Evolutionary conservation across 2,888 invertebrate species (phyloP).

Genomic region (Melikaiella ostensackeni): DNA sequence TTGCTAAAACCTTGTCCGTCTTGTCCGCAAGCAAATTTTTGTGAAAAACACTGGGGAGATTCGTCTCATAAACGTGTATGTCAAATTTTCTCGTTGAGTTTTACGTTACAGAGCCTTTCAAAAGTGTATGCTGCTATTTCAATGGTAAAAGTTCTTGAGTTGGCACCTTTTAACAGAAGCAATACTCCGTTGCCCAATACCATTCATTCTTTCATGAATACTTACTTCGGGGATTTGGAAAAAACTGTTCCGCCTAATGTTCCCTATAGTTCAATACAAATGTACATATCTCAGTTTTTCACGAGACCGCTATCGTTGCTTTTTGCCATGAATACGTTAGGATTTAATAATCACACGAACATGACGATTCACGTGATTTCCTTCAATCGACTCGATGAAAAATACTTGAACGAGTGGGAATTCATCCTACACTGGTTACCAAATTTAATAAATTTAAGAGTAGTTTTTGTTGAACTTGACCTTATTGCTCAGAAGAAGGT

Average conservation of each 20-base stretch:
- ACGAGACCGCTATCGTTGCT: constrained; percentile 66
- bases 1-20: constrained; percentile 60
- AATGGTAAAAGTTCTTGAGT: constrained; percentile 38
- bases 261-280: constrained; percentile 40
- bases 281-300: constrained; percentile 59
- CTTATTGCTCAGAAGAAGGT: constrained; percentile 43
- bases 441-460: constrained; percentile 52
- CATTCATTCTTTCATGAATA: constrained; percentile 60
- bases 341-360: constrained; percentile 27
- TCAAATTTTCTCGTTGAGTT: constrained; percentile 33
- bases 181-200: constrained; percentile 57
- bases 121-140: not conserved
- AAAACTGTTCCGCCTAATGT: not conserved
- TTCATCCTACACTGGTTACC: constrained; percentile 68
- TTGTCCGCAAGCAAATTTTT: constrained; percentile 67
- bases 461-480: constrained; percentile 70
- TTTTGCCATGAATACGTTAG: constrained; percentile 58
- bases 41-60: constrained; percentile 56
- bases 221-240: constrained; percentile 51
- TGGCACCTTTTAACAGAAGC: constrained; percentile 56
- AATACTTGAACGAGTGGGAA: constrained; percentile 62
- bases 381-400: not conserved
- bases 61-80: constrained; percentile 56
- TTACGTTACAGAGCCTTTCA: not conserved
- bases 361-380: constrained; percentile 66